Evolutionary conservation across 2,797 vertebrate species (phyloP), one percentile per base, ranked within the genome.

Genomic region (Lemur catta): DNA sequence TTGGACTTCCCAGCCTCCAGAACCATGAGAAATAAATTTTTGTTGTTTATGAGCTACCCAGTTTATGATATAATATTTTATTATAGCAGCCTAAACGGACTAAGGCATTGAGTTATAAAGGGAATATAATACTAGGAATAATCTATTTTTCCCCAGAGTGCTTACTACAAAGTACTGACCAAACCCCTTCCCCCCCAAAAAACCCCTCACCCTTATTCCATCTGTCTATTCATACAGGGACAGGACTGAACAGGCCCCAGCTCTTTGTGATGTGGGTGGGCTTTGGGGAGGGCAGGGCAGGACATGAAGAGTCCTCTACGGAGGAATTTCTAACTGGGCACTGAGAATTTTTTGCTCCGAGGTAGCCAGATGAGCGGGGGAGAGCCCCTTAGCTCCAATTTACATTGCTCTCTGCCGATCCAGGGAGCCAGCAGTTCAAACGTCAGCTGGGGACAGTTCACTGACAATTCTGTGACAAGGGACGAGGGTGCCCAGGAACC

Each of bases 391-490:
- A 71, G 57, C 86, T 91, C 67, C 91, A 67, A 90, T 97, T 94
- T 97, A 72, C 13, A 4, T 38, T 61, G 38, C 61, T 94, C 28
- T 93, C 38, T 88, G 86, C 79, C 87, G 93, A 96, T 69, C 26
- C 12, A 10, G 67, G 69, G 48, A 89, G 48, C 22, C 6, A 18
- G 46, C 14, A 59, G 78, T 91, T 93, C 84, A 84, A 20, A 65
- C 9, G 1, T 92, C 86, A 89, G 26, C 61, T 38, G 61, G 80
- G 91, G 59, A 94, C 75, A 76, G 24, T 71, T 91, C 50, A 22
- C 35, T 95, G 97, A 96, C 90, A 96, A 48, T 7, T 52, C 48
- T 26, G 63, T 93, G 79, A 96, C 95, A 97, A 50, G 92, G 55
- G 93, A 94, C 1, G 0, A 74, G 59, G 74, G 52, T 76, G 79